These are phyloP conservation scores for Drosophila flavopinicola DNA, from an alignment of 2,888 invertebrate genomes.

Conservation along the genomic window DNA sequence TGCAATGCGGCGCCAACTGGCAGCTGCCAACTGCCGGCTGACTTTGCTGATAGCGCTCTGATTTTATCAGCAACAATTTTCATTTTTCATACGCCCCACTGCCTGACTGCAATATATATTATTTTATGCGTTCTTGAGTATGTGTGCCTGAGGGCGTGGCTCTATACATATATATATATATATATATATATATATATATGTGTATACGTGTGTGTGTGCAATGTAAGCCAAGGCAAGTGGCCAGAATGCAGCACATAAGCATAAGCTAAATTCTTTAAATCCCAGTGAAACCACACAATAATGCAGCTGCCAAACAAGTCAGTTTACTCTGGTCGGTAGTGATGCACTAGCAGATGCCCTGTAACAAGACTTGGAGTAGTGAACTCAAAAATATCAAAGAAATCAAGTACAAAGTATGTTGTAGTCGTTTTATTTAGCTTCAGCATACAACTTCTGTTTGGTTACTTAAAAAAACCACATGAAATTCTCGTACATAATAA, in stretches of 20 bases:
- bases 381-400: no score
- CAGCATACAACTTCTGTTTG: no score
- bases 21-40: slow-evolving; percentile 56
- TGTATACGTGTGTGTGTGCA: slow-evolving; percentile 13
- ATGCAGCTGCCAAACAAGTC: slow-evolving; percentile 7
- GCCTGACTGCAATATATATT: slow-evolving; percentile 49
- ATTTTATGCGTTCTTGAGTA: slow-evolving; percentile 46
- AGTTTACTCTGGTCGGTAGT: neutral
- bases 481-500: slow-evolving; percentile 18
- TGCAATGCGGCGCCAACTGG: slow-evolving; percentile 65
- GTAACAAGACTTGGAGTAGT: neutral
- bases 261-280: slow-evolving; percentile 67
- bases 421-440: neutral
- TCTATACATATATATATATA: slow-evolving; percentile 11
- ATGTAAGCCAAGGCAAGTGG: slow-evolving; percentile 72
- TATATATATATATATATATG: slow-evolving; percentile 21
- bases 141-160: neutral
- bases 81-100: slow-evolving; percentile 65
- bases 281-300: slow-evolving; percentile 43
- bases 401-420: slow-evolving; percentile 1
- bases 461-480: neutral
- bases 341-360: neutral
- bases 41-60: slow-evolving; percentile 70
- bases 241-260: slow-evolving; percentile 55
- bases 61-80: slow-evolving; percentile 80